Conservation (phyloP, 2,888 invertebrate species). For the Tetragonisca angustula region DNA sequence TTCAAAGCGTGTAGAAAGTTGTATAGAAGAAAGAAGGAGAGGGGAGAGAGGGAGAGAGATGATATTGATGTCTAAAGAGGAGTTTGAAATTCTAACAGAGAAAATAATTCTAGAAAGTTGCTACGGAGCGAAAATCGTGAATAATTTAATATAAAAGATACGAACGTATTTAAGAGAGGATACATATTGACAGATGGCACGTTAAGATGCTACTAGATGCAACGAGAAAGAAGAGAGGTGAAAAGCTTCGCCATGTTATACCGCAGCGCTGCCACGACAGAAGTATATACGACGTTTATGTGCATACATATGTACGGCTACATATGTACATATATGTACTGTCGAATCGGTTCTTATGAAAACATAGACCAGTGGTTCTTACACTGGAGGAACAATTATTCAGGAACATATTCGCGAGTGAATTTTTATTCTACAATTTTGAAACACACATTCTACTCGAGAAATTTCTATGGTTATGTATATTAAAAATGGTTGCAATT, state of each 20-base stretch:
- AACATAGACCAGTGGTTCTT: slow-evolving; percentile 31
- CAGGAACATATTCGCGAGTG: background rate
- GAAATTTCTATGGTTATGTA: background rate
- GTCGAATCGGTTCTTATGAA: slow-evolving; percentile 32
- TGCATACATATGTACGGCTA: slow-evolving; percentile 1
- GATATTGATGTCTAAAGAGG: background rate
- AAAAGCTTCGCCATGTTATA: slow-evolving; percentile 28
- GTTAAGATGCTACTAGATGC: slow-evolving; percentile 22
- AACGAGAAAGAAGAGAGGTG: slow-evolving; percentile 31
- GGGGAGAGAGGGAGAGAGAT: too few species aligned
- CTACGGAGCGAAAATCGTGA: background rate
- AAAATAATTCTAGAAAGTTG: background rate
- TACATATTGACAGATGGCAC: background rate
- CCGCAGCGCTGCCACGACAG: slow-evolving; percentile 16
- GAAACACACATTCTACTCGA: background rate
- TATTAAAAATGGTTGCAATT: background rate
- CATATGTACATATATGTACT: background rate
- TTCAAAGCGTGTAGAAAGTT: background rate
- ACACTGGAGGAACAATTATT: background rate
- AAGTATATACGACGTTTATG: slow-evolving; percentile 11
- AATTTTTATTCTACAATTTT: background rate
- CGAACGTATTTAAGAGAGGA: background rate
- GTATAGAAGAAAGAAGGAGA: background rate
- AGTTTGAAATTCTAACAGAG: background rate
- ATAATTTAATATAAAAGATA: background rate